phyloP scores from a whole-genome alignment of 2,888 invertebrate genomes.

The Apamea epomidion region DNA sequence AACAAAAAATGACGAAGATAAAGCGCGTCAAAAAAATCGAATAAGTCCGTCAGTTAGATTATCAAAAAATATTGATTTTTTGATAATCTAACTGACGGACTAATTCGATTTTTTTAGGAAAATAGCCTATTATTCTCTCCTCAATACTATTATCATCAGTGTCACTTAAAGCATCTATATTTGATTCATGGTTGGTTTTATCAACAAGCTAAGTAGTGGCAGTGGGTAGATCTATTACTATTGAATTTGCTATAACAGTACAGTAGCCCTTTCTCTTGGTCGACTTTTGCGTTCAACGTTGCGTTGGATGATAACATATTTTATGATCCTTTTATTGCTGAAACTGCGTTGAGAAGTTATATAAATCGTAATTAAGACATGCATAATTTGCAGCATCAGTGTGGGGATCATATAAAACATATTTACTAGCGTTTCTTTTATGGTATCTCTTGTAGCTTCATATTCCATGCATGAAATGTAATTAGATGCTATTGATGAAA shows the following conservation, averaged over 20 bases:
- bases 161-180: background rate
- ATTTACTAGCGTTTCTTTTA: background rate
- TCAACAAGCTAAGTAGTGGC: background rate
- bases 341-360: slow-evolving; percentile 5
- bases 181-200: background rate
- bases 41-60: no score
- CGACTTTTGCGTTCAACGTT: slow-evolving; percentile 19
- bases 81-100: no score
- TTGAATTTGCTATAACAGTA: slow-evolving; percentile 37
- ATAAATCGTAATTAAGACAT: slow-evolving; percentile 21
- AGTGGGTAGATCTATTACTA: slow-evolving; percentile 9
- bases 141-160: background rate
- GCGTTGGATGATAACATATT: slow-evolving; percentile 11
- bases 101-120: no score
- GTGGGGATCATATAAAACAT: background rate
- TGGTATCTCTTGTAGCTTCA: slow-evolving; percentile 13
- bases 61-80: no score
- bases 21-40: no score
- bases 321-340: slow-evolving; percentile 43
- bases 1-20: no score
- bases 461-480: slow-evolving; percentile 19
- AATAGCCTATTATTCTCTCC: background rate
- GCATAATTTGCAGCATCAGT: slow-evolving; percentile 6
- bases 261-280: slow-evolving; percentile 42
- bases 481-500: slow-evolving; percentile 16